Evolutionary conservation across 30 jellyfish, hydroid and myxozoan species (phyloP).

Genomic region (Nemopilema nomurai): DNA sequence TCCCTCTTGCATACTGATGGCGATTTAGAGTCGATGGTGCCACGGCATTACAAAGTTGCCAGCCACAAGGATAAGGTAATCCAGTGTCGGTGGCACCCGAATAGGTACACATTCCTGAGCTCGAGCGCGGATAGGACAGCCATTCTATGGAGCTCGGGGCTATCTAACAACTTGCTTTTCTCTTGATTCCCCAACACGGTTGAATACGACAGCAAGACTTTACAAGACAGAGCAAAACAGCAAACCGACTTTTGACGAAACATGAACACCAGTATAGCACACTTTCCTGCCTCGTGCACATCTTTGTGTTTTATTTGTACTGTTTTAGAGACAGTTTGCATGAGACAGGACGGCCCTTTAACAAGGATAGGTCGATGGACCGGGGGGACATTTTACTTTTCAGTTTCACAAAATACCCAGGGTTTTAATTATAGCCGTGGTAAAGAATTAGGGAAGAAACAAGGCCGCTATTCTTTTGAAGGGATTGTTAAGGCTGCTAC

Average conservation of each 20-base stretch:
- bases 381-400: too few relatives aligned
- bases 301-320: neutral
- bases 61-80: slow-evolving; percentile 93
- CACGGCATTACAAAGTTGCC: slow-evolving; percentile 89
- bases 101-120: slow-evolving; percentile 68
- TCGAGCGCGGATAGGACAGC: slow-evolving; percentile 98
- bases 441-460: too few relatives aligned
- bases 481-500: too few relatives aligned
- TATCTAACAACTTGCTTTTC: slow-evolving; percentile 22
- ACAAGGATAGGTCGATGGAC: too few relatives aligned
- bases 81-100: slow-evolving; percentile 99
- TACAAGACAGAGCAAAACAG: neutral
- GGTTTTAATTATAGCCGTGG: too few relatives aligned
- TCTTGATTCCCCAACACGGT: slow-evolving; percentile 22
- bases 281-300: neutral
- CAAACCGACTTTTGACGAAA: neutral
- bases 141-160: slow-evolving; percentile 73
- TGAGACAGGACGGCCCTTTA: too few relatives aligned
- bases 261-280: neutral
- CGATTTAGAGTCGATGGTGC: slow-evolving; percentile 70
- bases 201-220: neutral
- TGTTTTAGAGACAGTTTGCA: too few relatives aligned
- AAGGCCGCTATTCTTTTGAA: too few relatives aligned
- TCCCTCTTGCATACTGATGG: slow-evolving; percentile 69
- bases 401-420: too few relatives aligned